Base-by-base conservation (phyloP, 2,797 vertebrate species). In the Coregonus sp. region DNA sequence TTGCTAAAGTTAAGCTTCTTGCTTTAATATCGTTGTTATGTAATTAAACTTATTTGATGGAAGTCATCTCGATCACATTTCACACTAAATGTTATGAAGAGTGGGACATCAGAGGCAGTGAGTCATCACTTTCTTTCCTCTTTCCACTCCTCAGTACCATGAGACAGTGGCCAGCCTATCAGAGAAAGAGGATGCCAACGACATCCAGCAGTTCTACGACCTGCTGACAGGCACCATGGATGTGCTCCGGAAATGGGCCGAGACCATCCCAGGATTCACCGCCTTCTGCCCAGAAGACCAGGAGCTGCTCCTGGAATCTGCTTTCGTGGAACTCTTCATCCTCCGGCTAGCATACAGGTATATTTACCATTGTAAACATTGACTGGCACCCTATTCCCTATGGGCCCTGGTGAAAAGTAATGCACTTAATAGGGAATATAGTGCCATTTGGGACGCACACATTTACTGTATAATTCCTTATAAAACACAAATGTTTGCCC, bases 281-380 rank as follows among this genome's bases (percentile, higher is more conserved):
- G 95, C 96, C 75, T 96, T 99, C 85, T 96, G 95, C 75, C 84
- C 90, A 0, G 95, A 98, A 20, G 98, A 99, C 90, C 97, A 97
- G 93, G 97, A 98, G 82, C 92, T 99, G 73, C 95, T 99, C 35
- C 92, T 99, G 25, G 98, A 99, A 74, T 98, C 97, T 0, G 95
- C 98, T 25, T 99, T 99, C 85, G 92, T 99, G 16, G 98, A 99
- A 89, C 97, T 99, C 84, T 99, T 99, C 85, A 97, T 99, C 85
- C 95, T 99, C 35, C 95, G 97, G 65, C 91, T 99, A 37, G 98
- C 98, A 0, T 98, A 99, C 92, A 96, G 97, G 98, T 99, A 83
- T 80, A 84, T 16, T 59, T 31, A 37, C 59, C 35, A 37, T 14
- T 37, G 25, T 15, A 12, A 47, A 47, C 40, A 25, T 20, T 1